Conservation (phyloP, 1,140 invertebrate genomes). For the Lerema accius region DNA sequence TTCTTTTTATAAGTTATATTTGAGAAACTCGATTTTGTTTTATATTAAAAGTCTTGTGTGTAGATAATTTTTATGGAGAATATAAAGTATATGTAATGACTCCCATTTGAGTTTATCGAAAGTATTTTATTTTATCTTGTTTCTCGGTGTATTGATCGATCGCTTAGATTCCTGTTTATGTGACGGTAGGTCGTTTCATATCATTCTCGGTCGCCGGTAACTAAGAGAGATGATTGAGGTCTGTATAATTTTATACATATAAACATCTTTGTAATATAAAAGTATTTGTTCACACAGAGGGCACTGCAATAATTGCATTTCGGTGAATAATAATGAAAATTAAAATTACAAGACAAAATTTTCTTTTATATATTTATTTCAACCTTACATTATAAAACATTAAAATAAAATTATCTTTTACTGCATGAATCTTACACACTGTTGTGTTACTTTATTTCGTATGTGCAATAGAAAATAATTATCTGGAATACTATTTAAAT, state of each 20-base stretch:
- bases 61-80: conserved; percentile 81
- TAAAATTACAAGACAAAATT: conserved; percentile 69
- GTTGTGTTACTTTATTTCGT: too few species aligned
- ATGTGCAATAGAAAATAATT: background rate
- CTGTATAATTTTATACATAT: conserved; percentile 68
- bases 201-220: conserved; percentile 50
- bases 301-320: conserved; percentile 75
- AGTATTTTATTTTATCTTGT: conserved; percentile 46
- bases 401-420: conserved; percentile 19
- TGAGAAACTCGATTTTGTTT: conserved; percentile 71
- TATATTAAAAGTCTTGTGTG: conserved; percentile 77
- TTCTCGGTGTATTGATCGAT: conserved; percentile 36
- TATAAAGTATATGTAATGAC: conserved; percentile 79
- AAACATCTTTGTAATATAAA: conserved; percentile 64
- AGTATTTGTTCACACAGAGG: conserved; percentile 66
- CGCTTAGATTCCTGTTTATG: conserved; percentile 29
- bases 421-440: conserved; percentile 1
- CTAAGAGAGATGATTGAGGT: conserved; percentile 50
- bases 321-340: conserved; percentile 61
- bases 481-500: background rate
- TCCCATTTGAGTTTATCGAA: conserved; percentile 57
- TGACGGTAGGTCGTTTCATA: conserved; percentile 52
- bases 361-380: conserved; percentile 46
- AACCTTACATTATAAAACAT: conserved; percentile 31
- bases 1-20: conserved; percentile 70